These are phyloP conservation scores for Corythaeola cristata DNA, from an alignment of 2,113 vertebrate genomes.

Conservation along the genomic window DNA sequence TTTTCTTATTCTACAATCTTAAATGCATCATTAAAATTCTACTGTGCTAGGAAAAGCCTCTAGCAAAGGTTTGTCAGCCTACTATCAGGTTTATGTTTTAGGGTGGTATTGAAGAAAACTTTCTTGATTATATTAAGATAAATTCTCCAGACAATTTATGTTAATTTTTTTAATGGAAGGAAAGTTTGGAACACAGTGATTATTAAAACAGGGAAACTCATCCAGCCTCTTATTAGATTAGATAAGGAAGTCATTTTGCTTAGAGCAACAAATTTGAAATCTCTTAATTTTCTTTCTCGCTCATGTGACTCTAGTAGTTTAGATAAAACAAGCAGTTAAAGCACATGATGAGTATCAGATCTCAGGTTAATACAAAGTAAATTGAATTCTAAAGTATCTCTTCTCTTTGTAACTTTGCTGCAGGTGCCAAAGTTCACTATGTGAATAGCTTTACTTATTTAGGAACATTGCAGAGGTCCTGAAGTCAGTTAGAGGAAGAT, in stretches of 20 bases:
- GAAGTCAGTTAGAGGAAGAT: constrained; percentile 41
- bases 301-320: constrained; percentile 76
- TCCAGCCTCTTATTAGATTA: constrained; percentile 77
- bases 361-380: constrained; percentile 76
- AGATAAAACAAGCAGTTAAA: constrained; percentile 79
- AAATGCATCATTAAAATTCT: neutral
- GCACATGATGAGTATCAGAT: constrained; percentile 73
- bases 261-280: constrained; percentile 82
- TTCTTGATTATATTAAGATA: constrained; percentile 66
- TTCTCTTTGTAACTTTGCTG: constrained; percentile 66
- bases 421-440: constrained; percentile 70
- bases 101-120: constrained; percentile 50
- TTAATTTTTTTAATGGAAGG: constrained; percentile 76
- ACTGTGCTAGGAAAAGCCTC: neutral
- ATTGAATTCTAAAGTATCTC: constrained; percentile 77
- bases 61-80: neutral
- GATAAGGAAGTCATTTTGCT: constrained; percentile 81
- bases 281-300: constrained; percentile 77
- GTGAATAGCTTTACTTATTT: constrained; percentile 68
- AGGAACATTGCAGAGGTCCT: constrained; percentile 3
- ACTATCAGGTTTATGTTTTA: constrained; percentile 39
- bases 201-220: constrained; percentile 79
- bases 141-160: constrained; percentile 74
- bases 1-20: neutral
- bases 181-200: constrained; percentile 74